Evolutionary conservation across 2,797 vertebrate species (phyloP), one percentile per base, ranked within the genome.

Genomic region (Steatocranus sp.): DNA sequence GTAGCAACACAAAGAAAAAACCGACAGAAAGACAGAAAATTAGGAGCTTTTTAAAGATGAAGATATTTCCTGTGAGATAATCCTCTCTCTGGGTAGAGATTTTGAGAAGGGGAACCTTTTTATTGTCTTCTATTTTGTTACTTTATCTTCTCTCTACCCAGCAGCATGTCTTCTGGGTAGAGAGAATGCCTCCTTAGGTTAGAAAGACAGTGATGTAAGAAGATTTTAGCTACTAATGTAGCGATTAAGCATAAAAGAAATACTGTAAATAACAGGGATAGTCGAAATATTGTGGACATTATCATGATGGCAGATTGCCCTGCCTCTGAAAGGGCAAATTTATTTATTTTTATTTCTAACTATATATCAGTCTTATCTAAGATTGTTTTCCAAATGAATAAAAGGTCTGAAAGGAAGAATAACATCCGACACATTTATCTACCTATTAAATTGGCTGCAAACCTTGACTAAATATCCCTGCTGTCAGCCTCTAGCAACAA

Each of bases 1-100:
- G 18, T 48, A 17, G 25, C 76, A 17, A 87, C 32, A 20, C 20
- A 43, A 48, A 34, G 77, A 58, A 82, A 82, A 83, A 75, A 32
- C 18, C 53, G 36, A 86, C 41, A 77, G 56, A 58, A 80, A 83
- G 77, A 88, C 61, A 79, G 75, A 85, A 81, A 83, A 14, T 50
- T 48, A 81, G 38, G 25, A 84, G 84, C 74, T 30, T 89, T 90
- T 91, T 36, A 70, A 84, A 90, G 86, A 89, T 82, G 38, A 68
- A 83, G 79, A 83, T 84, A 79, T 88, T 90, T 92, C 83, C 80
- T 49, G 54, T 75, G 78, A 77, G 87, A 91, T 89, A 91, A 93
- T 91, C 91, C 76, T 50, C 80, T 83, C 86, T 79, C 73, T 20
- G 58, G 86, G 81, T 84, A 81, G 17, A 17, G 75, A 86, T 82